Evolutionary conservation across 2,888 invertebrate genomes (phyloP).

Genomic region (Nemoura dubitans): DNA sequence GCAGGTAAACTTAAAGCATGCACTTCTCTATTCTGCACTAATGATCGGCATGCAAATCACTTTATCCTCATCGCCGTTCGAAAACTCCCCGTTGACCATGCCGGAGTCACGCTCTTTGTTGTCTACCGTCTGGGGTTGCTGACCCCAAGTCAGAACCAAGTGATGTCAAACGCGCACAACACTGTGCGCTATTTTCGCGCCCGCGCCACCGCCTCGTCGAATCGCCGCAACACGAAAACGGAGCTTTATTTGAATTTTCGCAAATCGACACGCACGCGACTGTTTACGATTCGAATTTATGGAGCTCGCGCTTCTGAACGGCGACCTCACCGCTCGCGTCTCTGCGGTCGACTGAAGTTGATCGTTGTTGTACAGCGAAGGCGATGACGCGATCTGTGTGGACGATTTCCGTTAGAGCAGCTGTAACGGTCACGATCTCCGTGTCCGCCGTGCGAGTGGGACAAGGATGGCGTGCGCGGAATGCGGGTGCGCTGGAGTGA

Average conservation of each 20-base stretch:
- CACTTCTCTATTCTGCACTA: too few species aligned
- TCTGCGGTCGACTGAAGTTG: background rate
- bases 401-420: background rate
- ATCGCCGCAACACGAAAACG: too few species aligned
- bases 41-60: too few species aligned
- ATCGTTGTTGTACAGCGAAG: background rate
- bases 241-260: background rate
- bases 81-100: too few species aligned
- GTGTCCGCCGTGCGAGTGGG: background rate
- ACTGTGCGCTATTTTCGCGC: too few species aligned
- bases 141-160: background rate
- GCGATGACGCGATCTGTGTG: background rate
- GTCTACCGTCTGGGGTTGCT: background rate
- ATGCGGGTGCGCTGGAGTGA: background rate
- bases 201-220: too few species aligned
- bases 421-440: background rate
- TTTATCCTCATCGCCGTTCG: too few species aligned
- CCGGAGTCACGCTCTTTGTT: too few species aligned
- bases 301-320: background rate
- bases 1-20: too few species aligned
- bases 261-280: background rate
- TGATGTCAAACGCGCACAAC: too few species aligned
- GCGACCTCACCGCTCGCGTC: background rate
- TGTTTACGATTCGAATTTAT: too few species aligned
- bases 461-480: background rate